Conservation (phyloP, 1,140 invertebrate genomes). For the Hylaeus volcanicus region DNA sequence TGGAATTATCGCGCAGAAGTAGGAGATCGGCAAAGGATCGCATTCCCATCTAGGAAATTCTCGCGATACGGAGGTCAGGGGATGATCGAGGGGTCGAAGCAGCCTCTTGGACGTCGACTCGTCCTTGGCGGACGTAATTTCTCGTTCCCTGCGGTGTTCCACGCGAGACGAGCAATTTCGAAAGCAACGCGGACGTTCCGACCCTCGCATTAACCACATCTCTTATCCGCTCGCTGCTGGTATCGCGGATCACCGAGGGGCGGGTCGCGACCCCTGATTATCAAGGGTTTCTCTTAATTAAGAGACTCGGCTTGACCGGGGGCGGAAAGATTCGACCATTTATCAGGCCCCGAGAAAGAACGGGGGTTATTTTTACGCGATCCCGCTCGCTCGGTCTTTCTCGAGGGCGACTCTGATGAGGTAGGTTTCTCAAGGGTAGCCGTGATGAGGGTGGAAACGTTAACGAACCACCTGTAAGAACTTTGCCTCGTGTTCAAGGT, state of each 20-base stretch:
- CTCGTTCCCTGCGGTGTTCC: not conserved
- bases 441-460: constrained; percentile 49
- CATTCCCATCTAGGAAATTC: too few species aligned
- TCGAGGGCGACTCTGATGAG: constrained; percentile 36
- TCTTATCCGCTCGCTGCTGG: not conserved
- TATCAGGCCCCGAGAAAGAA: constrained; percentile 7
- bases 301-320: constrained; percentile 21
- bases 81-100: too few species aligned
- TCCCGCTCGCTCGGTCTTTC: not conserved
- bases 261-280: constrained; percentile 23
- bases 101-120: too few species aligned
- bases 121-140: not conserved
- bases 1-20: too few species aligned
- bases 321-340: constrained; percentile 28
- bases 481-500: constrained; percentile 30
- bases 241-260: constrained; percentile 21
- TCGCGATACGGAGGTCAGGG: too few species aligned
- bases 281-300: constrained; percentile 39
- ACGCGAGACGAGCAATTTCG: constrained; percentile 9
- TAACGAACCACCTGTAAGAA: constrained; percentile 50
- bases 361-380: constrained; percentile 40
- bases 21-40: too few species aligned
- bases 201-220: constrained; percentile 13
- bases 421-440: constrained; percentile 34
- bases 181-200: not conserved